Evolutionary conservation across 1,140 invertebrate genomes (phyloP).

Genomic region (Drosophila nannoptera): DNA sequence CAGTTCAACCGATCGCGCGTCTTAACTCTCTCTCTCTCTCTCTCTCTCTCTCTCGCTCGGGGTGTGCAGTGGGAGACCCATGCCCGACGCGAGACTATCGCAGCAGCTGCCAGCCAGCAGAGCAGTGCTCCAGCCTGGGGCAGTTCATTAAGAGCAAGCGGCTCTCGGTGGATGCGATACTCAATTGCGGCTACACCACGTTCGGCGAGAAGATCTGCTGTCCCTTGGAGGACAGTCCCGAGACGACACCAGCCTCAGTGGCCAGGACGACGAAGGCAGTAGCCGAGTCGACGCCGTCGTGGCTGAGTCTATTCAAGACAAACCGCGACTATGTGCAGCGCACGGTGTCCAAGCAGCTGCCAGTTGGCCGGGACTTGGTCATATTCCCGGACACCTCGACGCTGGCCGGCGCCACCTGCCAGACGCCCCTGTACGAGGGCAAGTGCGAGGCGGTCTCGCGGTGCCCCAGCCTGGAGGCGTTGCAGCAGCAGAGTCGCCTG

Average conservation of each 20-base stretch:
- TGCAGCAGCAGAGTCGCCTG: constrained; percentile 44
- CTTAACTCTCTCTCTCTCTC: neutral
- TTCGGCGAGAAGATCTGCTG: constrained; percentile 63
- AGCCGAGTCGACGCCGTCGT: constrained; percentile 6
- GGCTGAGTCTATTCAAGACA: constrained; percentile 50
- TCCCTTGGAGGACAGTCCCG: constrained; percentile 36
- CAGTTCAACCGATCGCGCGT: neutral
- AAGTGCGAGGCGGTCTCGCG: constrained; percentile 40
- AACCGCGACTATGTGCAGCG: constrained; percentile 37
- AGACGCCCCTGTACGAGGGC: constrained; percentile 55
- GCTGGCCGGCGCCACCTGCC: constrained; percentile 18
- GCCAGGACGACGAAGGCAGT: constrained; percentile 1
- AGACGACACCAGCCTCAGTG: constrained; percentile 4
- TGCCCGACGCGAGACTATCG: constrained; percentile 46
- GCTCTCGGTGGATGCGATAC: constrained; percentile 17
- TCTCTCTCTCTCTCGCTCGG: neutral
- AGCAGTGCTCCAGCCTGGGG: constrained; percentile 37
- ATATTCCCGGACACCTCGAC: neutral
- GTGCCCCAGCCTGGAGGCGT: constrained; percentile 40
- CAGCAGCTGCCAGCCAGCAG: constrained; percentile 51
- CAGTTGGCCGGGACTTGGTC: constrained; percentile 5
- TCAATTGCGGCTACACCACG: constrained; percentile 53
- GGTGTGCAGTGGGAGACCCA: constrained; percentile 52
- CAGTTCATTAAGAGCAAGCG: constrained; percentile 25
- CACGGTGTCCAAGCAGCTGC: neutral